A percentile compares a stretch with the other conserved stretches of the same genome.
These are phyloP conservation scores for Cepaea hortensis DNA, from an alignment of 2,888 invertebrate genomes.

Conservation along the genomic window DNA sequence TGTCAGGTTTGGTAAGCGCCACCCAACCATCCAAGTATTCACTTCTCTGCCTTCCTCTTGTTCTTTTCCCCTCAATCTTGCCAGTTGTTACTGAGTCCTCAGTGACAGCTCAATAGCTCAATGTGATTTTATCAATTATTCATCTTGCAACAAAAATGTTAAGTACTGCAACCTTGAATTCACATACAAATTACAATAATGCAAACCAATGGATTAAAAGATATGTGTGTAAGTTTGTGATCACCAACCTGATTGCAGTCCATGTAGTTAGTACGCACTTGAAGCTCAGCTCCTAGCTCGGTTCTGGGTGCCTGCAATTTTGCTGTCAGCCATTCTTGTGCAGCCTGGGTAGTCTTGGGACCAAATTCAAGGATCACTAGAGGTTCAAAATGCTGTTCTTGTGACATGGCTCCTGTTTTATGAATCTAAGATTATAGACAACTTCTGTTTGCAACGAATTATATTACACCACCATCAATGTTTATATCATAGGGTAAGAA, in stretches of 20 bases:
- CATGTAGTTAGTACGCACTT: slow-evolving; percentile 62
- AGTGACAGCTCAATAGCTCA: too few species aligned
- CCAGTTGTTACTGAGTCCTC: too few species aligned
- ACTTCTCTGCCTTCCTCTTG: too few species aligned
- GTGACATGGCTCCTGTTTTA: neutral
- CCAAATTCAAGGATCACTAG: slow-evolving; percentile 71
- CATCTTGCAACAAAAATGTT: neutral
- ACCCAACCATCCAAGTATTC: too few species aligned
- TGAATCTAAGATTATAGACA: neutral
- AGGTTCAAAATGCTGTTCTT: slow-evolving; percentile 59
- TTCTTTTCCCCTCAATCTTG: too few species aligned
- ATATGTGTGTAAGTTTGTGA: neutral
- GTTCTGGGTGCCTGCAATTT: slow-evolving; percentile 63
- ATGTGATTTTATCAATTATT: too few species aligned
- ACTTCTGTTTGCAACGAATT: neutral
- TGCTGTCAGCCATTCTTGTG: slow-evolving; percentile 70
- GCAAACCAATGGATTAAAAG: neutral
- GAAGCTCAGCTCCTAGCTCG: slow-evolving; percentile 68
- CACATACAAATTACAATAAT: neutral
- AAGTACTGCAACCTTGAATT: neutral
- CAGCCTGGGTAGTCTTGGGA: slow-evolving; percentile 60
- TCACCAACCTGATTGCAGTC: slow-evolving; percentile 63
- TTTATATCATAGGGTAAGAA: too few species aligned
- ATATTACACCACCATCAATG: too few species aligned
- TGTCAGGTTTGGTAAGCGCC: too few species aligned